A percentile compares a stretch with the other conserved stretches of the same genome.
These are phyloP conservation scores for Xiphophorus birchmanni DNA, from an alignment of 2,797 vertebrate species.

Conservation along the genomic window DNA sequence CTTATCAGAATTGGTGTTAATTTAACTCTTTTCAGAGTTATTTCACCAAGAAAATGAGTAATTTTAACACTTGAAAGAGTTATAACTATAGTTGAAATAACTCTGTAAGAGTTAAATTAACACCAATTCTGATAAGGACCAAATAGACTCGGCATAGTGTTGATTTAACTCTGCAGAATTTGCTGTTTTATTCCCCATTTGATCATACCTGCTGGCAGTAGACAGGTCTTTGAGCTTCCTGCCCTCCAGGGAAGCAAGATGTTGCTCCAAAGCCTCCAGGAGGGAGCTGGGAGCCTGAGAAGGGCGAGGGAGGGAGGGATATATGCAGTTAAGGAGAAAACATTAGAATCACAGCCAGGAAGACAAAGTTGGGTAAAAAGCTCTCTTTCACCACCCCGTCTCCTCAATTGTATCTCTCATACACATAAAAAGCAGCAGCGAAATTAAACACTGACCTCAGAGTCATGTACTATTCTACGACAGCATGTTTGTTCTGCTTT, in stretches of 20 bases:
- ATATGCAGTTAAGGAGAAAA: constrained; percentile 28
- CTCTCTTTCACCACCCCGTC: constrained; percentile 42
- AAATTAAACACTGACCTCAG: constrained; percentile 58
- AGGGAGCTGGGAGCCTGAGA: constrained; percentile 91
- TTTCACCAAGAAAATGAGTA: too few species aligned
- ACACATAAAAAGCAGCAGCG: constrained; percentile 67
- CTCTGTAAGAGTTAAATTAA: too few species aligned
- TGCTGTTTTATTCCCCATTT: neutral
- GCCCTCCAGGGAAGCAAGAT: constrained; percentile 94
- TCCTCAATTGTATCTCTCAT: constrained; percentile 39
- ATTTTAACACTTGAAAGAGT: too few species aligned
- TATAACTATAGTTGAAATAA: too few species aligned
- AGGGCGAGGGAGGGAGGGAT: constrained; percentile 4
- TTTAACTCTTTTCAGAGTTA: too few species aligned
- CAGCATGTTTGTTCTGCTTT: constrained; percentile 40
- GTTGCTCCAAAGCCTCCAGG: constrained; percentile 94
- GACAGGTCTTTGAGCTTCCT: constrained; percentile 91
- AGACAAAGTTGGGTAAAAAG: constrained; percentile 44
- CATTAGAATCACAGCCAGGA: constrained; percentile 49
- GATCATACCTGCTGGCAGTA: constrained; percentile 85
- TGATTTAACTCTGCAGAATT: too few species aligned
- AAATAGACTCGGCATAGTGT: too few species aligned
- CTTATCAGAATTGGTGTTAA: too few species aligned
- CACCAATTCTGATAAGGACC: too few species aligned
- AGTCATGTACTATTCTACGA: constrained; percentile 52